phyloP scores from a whole-genome alignment of 2,888 invertebrate species.

The Torymus texanus region DNA sequence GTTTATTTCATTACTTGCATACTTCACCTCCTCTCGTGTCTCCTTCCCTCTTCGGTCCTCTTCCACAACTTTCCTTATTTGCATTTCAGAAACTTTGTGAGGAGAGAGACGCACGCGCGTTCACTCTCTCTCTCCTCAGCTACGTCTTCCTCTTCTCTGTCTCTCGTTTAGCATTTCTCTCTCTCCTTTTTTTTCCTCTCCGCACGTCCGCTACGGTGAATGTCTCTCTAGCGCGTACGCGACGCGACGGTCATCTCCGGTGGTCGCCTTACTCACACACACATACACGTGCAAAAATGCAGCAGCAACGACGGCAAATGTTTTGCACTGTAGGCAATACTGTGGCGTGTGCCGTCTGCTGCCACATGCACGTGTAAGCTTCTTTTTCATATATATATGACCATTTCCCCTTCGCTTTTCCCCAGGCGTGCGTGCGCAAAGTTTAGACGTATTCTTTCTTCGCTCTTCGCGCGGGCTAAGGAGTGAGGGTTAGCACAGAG shows the following conservation, averaged over 20 bases:
- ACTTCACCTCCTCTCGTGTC: conserved; percentile 4
- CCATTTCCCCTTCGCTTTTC: neutral
- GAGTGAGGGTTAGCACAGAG: neutral
- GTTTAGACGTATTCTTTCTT: conserved; percentile 5
- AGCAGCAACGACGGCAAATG: neutral
- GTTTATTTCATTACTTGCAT: conserved; percentile 45
- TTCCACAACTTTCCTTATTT: conserved; percentile 51
- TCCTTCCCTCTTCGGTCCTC: conserved; percentile 4
- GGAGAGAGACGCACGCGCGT: too few species aligned
- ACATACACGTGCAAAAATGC: conserved; percentile 26
- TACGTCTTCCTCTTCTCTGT: conserved; percentile 2
- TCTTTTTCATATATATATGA: neutral
- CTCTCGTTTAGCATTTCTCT: conserved; percentile 31
- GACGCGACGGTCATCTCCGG: conserved; percentile 42
- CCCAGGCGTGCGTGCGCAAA: neutral
- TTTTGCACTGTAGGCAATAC: neutral
- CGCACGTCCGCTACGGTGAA: conserved; percentile 14
- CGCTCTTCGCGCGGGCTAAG: neutral
- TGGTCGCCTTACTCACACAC: conserved; percentile 30
- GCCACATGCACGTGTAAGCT: conserved; percentile 5
- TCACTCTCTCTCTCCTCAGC: neutral
- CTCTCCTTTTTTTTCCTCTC: neutral
- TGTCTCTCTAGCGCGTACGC: conserved; percentile 16
- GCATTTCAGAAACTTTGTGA: conserved; percentile 51
- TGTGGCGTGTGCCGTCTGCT: conserved; percentile 1